Conservation (phyloP, 2,888 invertebrate genomes). For the Torymus tubicola region DNA sequence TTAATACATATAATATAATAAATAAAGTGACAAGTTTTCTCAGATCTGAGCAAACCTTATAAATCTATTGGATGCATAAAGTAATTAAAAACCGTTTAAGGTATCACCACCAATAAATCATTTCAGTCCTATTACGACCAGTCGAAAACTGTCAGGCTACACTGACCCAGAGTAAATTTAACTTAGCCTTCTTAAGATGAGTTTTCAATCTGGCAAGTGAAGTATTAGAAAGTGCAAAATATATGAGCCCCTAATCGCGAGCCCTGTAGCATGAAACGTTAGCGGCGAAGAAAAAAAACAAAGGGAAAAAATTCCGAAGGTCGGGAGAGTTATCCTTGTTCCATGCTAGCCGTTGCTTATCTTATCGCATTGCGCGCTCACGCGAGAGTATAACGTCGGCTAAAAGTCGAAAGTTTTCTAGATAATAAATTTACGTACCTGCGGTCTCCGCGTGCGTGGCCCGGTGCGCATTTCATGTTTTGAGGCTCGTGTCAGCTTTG, state of each 20-base stretch:
- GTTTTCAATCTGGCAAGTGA: conserved; percentile 19
- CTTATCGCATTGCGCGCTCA: conserved; percentile 44
- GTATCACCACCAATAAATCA: no score
- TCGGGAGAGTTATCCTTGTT: conserved; percentile 22
- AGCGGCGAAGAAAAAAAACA: background rate
- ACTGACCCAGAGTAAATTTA: background rate
- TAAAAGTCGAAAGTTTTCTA: conserved; percentile 48
- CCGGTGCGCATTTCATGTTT: conserved; percentile 40
- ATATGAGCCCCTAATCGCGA: conserved; percentile 11
- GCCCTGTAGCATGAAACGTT: conserved; percentile 8
- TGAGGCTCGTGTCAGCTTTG: background rate
- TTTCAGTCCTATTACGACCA: no score
- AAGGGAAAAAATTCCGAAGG: conserved; percentile 30
- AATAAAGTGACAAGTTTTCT: no score
- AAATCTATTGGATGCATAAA: no score
- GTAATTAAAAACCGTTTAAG: no score
- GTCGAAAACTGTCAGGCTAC: no score
- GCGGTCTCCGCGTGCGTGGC: conserved; percentile 1
- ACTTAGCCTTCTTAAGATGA: background rate
- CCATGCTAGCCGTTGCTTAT: conserved; percentile 16
- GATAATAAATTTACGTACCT: conserved; percentile 29
- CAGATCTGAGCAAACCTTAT: no score
- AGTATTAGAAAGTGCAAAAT: conserved; percentile 36
- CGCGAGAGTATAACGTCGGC: conserved; percentile 38
- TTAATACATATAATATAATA: no score